Base-by-base conservation (phyloP, 2,797 vertebrate genomes). In the Dermochelys coriacea region DNA sequence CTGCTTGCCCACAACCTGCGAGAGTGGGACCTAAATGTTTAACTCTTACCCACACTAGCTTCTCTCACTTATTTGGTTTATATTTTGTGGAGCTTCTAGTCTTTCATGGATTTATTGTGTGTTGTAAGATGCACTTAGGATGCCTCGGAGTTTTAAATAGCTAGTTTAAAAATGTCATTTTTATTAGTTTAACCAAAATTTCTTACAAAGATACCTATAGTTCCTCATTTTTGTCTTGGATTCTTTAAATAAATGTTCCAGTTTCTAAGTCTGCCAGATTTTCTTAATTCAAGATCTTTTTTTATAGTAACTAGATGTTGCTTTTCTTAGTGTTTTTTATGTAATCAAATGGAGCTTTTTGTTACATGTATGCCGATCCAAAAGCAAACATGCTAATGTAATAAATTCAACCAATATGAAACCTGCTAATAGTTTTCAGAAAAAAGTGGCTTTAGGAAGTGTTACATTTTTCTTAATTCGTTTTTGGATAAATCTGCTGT, bases 401-500 rank as follows among this genome's bases (percentile, higher is more conserved):
- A 34, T 83, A 79, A 15, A 54, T 80, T 50, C 18, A 79, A 84
- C 34, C 54, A 88, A 31, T 84, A 12, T 75, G 54, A 52, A 41
- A 52, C 0, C 12, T 68, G 90, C 25, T 29, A 81, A 64, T 18
- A 41, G 25, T 92, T 84, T 57, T 64, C 57, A 82, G 87, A 52
- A 84, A 16, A 11, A 78, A 84, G 29, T 23, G 37, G 7, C 37
- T 80, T 86, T 61, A 92, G 86, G 57, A 87, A 80, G 29, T 21
- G 41, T 74, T 25, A 31, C 16, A 34, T 51, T 49, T 68, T 85
- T 85, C 45, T 80, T 93, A 29, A n/a, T 89, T 92, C 54, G 93
- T 85, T 51, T 84, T 5, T 92, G 82, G 54, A 92, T 84, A 59
- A 78, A 78, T 84, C 21, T 85, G 89, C 84, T 92, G 71, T 82